A percentile compares a stretch with the other conserved stretches of the same genome.
Conservation (phyloP, 2,113 vertebrate species). For the Pollimyrus isidori region DNA sequence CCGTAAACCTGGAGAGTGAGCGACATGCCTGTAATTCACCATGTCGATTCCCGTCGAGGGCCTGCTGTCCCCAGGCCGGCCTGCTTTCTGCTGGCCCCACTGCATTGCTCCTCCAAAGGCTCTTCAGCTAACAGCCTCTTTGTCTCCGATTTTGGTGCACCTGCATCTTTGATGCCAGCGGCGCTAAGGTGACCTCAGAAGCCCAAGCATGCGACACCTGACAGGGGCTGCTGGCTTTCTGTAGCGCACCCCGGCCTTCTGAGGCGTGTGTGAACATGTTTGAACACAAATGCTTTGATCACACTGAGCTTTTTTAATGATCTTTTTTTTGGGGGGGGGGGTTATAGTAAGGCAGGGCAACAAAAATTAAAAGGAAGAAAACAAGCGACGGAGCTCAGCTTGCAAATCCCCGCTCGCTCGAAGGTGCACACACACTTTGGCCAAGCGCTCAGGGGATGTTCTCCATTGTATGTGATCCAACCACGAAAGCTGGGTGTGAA, state of each 20-base stretch:
- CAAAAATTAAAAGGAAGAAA: neutral
- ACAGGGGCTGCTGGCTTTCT: neutral
- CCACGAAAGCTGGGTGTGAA: neutral
- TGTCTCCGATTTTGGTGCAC: neutral
- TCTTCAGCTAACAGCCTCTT: neutral
- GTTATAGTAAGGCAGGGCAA: neutral
- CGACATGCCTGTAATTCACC: neutral
- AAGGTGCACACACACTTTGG: neutral
- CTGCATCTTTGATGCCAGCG: neutral
- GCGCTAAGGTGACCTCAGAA: neutral
- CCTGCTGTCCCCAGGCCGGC: neutral
- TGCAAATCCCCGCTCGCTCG: neutral
- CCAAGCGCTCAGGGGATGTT: neutral
- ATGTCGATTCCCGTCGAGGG: neutral
- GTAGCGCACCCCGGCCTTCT: neutral
- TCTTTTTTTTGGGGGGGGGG: neutral
- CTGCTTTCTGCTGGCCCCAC: neutral
- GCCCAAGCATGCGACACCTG: neutral
- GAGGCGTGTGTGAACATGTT: neutral
- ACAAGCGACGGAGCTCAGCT: neutral
- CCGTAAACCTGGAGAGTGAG: neutral
- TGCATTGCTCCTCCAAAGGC: neutral
- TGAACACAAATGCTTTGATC: neutral
- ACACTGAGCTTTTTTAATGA: neutral
- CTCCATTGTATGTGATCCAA: neutral